phyloP scores from a whole-genome alignment of 1,140 invertebrate species.

The Micrasema longulum region DNA sequence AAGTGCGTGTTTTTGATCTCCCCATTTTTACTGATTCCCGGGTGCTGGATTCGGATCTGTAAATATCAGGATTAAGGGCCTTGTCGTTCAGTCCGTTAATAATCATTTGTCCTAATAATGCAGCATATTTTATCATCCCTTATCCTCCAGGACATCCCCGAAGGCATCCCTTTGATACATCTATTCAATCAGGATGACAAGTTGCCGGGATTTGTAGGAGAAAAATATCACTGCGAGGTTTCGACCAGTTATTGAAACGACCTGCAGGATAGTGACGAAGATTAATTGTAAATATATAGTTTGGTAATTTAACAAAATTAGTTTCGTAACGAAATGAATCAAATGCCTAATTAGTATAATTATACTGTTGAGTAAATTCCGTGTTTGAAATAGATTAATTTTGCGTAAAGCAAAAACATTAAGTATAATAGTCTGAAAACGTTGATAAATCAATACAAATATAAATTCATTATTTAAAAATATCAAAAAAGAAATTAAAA shows the following conservation, averaged over 20 bases:
- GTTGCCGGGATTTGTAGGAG: conserved; percentile 47
- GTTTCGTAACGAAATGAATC: too few species aligned
- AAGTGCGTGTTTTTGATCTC: too few species aligned
- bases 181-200: conserved; percentile 54
- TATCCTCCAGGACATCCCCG: conserved; percentile 43
- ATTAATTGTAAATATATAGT: not conserved
- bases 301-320: not conserved
- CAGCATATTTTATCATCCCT: conserved; percentile 53
- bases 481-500: too few species aligned
- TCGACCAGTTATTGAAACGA: conserved; percentile 23
- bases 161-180: conserved; percentile 51
- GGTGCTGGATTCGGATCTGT: not conserved
- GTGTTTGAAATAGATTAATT: too few species aligned
- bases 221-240: conserved; percentile 40
- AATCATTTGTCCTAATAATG: conserved; percentile 55
- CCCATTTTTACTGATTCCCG: conserved; percentile 3
- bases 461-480: too few species aligned
- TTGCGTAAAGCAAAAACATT: too few species aligned
- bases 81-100: conserved; percentile 53
- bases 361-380: too few species aligned
- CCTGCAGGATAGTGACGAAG: conserved; percentile 11
- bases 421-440: too few species aligned
- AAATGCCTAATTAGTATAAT: too few species aligned
- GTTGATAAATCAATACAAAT: too few species aligned
- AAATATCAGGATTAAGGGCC: conserved; percentile 22